Evolutionary conservation across 2,797 vertebrate genomes (phyloP).

Genomic region (Pelobates cultripes): DNA sequence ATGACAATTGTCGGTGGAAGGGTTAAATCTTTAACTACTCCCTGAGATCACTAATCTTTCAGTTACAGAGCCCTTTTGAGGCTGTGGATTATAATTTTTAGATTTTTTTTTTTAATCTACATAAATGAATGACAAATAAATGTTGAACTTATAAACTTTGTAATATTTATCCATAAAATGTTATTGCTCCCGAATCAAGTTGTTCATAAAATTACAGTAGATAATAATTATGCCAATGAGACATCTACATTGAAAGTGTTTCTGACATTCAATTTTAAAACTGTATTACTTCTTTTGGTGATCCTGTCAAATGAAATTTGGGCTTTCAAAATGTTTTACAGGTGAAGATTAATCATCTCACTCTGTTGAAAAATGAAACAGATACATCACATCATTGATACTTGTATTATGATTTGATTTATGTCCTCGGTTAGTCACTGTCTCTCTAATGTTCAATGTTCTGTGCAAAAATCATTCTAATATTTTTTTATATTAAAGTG

Average conservation of each 20-base stretch:
- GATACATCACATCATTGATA: slow-evolving; percentile 36
- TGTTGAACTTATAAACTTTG: no score
- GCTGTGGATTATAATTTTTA: no score
- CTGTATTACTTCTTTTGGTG: slow-evolving; percentile 7
- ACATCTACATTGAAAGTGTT: slow-evolving; percentile 39
- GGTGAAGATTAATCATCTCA: slow-evolving; percentile 48
- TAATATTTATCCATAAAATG: neutral
- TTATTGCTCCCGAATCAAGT: slow-evolving; percentile 32
- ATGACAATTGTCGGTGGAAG: no score
- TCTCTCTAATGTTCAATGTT: slow-evolving; percentile 13
- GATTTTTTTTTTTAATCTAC: no score
- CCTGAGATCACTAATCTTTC: no score
- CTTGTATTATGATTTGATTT: slow-evolving; percentile 45
- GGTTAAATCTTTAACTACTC: no score
- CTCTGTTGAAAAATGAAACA: slow-evolving; percentile 42
- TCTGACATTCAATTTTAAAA: slow-evolving; percentile 44
- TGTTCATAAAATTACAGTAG: slow-evolving; percentile 25
- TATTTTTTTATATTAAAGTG: slow-evolving; percentile 5
- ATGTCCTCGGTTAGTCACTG: slow-evolving; percentile 29
- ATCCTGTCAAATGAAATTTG: slow-evolving; percentile 19
- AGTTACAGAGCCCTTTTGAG: no score
- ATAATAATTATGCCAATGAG: slow-evolving; percentile 44
- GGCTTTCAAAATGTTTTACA: slow-evolving; percentile 39
- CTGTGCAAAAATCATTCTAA: neutral
- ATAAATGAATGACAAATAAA: no score